Conservation (phyloP, 2,113 vertebrate species). For the Psophia crepitans region DNA sequence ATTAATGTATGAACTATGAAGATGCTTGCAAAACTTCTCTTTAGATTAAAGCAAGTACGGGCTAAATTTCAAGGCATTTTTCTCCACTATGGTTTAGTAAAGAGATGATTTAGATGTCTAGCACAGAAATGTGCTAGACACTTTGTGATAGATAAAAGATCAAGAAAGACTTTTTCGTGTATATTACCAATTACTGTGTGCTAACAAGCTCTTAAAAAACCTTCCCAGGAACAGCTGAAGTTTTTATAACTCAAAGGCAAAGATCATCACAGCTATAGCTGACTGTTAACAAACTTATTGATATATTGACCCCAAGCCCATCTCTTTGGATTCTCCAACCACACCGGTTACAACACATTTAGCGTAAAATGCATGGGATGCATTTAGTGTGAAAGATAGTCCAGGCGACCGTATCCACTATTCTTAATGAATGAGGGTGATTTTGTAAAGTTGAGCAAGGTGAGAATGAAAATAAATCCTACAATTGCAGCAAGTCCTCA, state of each 20-base stretch:
- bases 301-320: not conserved
- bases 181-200: constrained; percentile 6
- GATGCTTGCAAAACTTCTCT: constrained; percentile 25
- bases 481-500: not conserved
- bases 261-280: not conserved
- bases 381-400: not conserved
- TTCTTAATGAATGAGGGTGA: not conserved
- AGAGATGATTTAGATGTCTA: constrained; percentile 24
- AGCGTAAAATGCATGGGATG: not conserved
- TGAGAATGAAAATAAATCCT: not conserved
- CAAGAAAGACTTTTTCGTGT: not conserved
- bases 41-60: constrained; percentile 16
- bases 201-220: constrained; percentile 20
- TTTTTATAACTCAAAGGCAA: constrained; percentile 6
- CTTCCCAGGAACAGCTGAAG: not conserved
- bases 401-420: not conserved
- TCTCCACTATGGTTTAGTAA: not conserved
- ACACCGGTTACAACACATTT: not conserved
- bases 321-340: not conserved
- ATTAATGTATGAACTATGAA: constrained; percentile 6
- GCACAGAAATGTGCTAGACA: constrained; percentile 29
- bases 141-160: not conserved
- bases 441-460: not conserved
- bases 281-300: not conserved
- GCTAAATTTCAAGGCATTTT: constrained; percentile 39